Conservation (phyloP, 2,797 vertebrate species). For the Leucoraja ocellata region DNA sequence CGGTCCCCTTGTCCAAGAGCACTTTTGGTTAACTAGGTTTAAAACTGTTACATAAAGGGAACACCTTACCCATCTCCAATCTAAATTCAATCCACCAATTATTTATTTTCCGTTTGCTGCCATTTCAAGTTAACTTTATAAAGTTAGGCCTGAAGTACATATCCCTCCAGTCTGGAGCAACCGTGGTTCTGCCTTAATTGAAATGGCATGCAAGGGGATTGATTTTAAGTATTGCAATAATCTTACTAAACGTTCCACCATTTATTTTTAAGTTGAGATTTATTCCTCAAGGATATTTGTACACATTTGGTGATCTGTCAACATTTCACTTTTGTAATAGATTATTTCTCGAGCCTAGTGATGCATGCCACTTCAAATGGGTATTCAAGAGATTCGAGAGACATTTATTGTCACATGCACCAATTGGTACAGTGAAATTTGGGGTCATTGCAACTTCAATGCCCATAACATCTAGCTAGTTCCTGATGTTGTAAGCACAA, state of each 20-base stretch:
- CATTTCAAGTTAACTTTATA: conserved; percentile 21
- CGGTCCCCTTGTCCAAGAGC: neutral
- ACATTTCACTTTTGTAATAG: neutral
- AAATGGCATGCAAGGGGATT: neutral
- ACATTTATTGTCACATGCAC: too few species aligned
- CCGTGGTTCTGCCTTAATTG: neutral
- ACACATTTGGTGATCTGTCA: neutral
- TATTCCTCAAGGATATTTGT: neutral
- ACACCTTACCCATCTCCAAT: neutral
- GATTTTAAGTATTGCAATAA: neutral
- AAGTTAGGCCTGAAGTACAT: neutral
- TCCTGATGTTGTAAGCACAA: neutral
- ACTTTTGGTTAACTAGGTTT: neutral
- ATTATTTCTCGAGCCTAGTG: neutral
- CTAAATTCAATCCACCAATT: neutral
- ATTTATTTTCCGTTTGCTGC: neutral
- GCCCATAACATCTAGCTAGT: neutral
- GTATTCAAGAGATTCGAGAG: neutral
- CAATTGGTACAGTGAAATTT: too few species aligned
- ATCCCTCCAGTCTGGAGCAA: neutral
- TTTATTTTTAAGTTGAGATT: neutral
- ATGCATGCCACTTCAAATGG: neutral
- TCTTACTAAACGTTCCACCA: neutral
- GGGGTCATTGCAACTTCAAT: neutral
- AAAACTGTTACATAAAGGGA: neutral